Evolutionary conservation across 2,888 invertebrate species (phyloP).

Genomic region (Cancer borealis): DNA sequence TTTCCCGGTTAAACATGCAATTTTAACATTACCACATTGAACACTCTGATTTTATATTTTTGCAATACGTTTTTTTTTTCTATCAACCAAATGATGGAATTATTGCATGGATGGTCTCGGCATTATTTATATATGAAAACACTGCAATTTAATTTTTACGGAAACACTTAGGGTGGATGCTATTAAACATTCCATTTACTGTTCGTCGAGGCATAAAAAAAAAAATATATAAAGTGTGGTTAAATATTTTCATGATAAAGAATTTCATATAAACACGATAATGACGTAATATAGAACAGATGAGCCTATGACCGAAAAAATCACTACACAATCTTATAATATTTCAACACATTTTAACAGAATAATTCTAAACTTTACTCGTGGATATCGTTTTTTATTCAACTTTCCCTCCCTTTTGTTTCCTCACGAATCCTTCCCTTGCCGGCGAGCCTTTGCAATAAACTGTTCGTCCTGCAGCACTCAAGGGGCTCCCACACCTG

Average conservation of each 20-base stretch:
- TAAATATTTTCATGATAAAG: background rate
- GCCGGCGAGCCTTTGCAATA: background rate
- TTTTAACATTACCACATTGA: background rate
- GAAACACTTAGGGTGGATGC: background rate
- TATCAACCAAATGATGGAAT: background rate
- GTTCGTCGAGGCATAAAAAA: background rate
- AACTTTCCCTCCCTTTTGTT: background rate
- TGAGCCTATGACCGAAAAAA: background rate
- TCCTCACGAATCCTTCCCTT: background rate
- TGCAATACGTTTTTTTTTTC: background rate
- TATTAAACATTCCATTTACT: conserved; percentile 27
- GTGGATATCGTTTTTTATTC: background rate
- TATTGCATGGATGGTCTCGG: background rate
- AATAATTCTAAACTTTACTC: background rate
- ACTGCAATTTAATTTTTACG: background rate
- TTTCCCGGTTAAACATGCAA: background rate
- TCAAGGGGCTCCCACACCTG: background rate
- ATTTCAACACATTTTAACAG: background rate
- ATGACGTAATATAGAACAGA: background rate
- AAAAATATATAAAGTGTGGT: background rate
- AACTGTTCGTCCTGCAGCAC: background rate
- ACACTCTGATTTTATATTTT: background rate
- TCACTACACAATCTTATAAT: background rate
- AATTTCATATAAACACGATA: background rate
- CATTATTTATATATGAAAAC: conserved; percentile 3